Evolutionary conservation across 2,888 invertebrate genomes (phyloP).

Genomic region (Epinotia ramella): DNA sequence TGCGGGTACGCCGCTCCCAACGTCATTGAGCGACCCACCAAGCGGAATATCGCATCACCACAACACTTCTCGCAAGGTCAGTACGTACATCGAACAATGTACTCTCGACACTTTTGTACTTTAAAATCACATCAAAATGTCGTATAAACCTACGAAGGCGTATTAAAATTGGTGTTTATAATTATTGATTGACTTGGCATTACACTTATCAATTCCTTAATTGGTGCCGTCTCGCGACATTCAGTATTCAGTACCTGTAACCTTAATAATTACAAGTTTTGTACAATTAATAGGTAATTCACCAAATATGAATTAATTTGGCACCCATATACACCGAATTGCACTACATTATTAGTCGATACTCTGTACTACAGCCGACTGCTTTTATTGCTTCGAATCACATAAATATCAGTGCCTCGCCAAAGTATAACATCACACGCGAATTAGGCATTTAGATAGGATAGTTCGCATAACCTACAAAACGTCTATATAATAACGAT

Average conservation of each 20-base stretch:
- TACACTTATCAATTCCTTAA: background rate
- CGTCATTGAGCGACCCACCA: constrained; percentile 16
- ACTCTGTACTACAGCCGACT: constrained; percentile 34
- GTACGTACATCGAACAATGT: constrained; percentile 38
- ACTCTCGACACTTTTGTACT: constrained; percentile 76
- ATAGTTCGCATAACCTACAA: constrained; percentile 45
- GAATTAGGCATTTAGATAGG: constrained; percentile 36
- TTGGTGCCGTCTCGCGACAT: constrained; percentile 16
- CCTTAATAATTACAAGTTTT: constrained; percentile 27
- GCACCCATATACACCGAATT: constrained; percentile 38
- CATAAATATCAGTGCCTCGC: constrained; percentile 31
- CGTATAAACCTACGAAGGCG: constrained; percentile 52
- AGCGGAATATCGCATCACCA: background rate
- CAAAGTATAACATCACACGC: constrained; percentile 24
- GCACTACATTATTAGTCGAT: constrained; percentile 30
- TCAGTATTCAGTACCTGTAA: background rate
- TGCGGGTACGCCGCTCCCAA: background rate
- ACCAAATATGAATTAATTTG: constrained; percentile 28
- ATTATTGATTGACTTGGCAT: constrained; percentile 23
- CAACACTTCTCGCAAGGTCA: constrained; percentile 9
- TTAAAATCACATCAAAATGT: constrained; percentile 71
- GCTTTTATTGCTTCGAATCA: constrained; percentile 39
- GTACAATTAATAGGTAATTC: constrained; percentile 27
- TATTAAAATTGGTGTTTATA: constrained; percentile 31
- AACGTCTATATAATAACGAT: constrained; percentile 42